Conservation (phyloP, 2,888 invertebrate genomes). For the Theretra japonica region DNA sequence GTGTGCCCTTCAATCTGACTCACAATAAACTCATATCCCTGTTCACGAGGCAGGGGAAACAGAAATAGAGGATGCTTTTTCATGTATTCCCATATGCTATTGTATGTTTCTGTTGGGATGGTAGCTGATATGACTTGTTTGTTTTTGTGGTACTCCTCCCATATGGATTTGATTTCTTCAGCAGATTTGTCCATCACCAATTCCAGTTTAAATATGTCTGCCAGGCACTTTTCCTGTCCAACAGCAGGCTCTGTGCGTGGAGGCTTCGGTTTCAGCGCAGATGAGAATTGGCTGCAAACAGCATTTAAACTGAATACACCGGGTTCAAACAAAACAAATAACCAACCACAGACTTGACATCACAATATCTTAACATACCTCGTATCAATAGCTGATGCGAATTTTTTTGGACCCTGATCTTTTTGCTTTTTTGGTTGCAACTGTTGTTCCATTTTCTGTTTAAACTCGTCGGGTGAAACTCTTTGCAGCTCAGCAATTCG, state of each 20-base stretch:
- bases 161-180: slow-evolving; percentile 90
- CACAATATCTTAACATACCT: slow-evolving; percentile 50
- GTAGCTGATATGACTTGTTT: slow-evolving; percentile 91
- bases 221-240: slow-evolving; percentile 80
- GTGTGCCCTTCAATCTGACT: slow-evolving; percentile 89
- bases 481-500: slow-evolving; percentile 90
- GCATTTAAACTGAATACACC: neutral
- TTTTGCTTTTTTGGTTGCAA: slow-evolving; percentile 60
- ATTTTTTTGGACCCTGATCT: slow-evolving; percentile 62
- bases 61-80: slow-evolving; percentile 88
- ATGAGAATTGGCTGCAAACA: slow-evolving; percentile 84
- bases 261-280: slow-evolving; percentile 87
- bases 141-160: slow-evolving; percentile 91
- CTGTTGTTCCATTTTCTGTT: slow-evolving; percentile 85
- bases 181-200: slow-evolving; percentile 88
- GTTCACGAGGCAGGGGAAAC: slow-evolving; percentile 91
- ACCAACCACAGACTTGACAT: neutral
- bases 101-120: slow-evolving; percentile 86
- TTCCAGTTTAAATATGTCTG: slow-evolving; percentile 91
- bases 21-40: slow-evolving; percentile 95
- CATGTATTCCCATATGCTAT: slow-evolving; percentile 84
- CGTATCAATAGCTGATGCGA: slow-evolving; percentile 66
- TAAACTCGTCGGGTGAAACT: slow-evolving; percentile 90
- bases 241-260: slow-evolving; percentile 50
- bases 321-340: slow-evolving; percentile 7